These are phyloP conservation scores for Azorinus chamasolen DNA, from an alignment of 2,888 invertebrate species.

Conservation along the genomic window DNA sequence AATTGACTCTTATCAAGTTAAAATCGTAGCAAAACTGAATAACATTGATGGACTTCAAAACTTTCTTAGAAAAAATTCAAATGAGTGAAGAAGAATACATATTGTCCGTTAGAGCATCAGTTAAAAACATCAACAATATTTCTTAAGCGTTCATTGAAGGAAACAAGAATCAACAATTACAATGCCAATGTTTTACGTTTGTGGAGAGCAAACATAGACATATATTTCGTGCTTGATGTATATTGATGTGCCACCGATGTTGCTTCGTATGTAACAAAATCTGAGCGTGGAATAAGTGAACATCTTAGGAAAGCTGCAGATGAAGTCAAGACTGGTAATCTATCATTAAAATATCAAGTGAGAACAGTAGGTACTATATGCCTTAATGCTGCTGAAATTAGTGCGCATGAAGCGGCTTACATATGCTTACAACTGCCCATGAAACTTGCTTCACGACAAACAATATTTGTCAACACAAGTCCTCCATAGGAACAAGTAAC, in stretches of 20 bases:
- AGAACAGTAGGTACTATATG: constrained; percentile 43
- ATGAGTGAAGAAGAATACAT: constrained; percentile 49
- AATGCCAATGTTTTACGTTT: constrained; percentile 47
- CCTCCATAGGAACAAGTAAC: constrained; percentile 58
- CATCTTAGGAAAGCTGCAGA: constrained; percentile 41
- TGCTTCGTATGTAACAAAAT: constrained; percentile 57
- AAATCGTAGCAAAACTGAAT: too few relatives aligned
- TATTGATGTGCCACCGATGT: constrained; percentile 62
- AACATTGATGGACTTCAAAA: constrained; percentile 8
- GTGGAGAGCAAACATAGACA: constrained; percentile 64
- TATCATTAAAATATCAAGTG: constrained; percentile 32
- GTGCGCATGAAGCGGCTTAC: constrained; percentile 74
- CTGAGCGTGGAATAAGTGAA: constrained; percentile 54
- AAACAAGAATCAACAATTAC: constrained; percentile 58
- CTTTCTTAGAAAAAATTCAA: constrained; percentile 23
- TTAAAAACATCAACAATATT: constrained; percentile 42
- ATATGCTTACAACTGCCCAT: constrained; percentile 66
- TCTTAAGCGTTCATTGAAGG: constrained; percentile 37
- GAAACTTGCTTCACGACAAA: constrained; percentile 44
- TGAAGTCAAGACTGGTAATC: constrained; percentile 42
- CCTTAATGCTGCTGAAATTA: constrained; percentile 65
- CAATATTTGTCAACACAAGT: constrained; percentile 63
- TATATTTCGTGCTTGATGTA: constrained; percentile 60
- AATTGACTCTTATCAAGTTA: too few relatives aligned
- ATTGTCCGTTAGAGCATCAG: constrained; percentile 20